phyloP scores from a whole-genome alignment of 1,140 invertebrate species.

The Charaxes varanes region DNA sequence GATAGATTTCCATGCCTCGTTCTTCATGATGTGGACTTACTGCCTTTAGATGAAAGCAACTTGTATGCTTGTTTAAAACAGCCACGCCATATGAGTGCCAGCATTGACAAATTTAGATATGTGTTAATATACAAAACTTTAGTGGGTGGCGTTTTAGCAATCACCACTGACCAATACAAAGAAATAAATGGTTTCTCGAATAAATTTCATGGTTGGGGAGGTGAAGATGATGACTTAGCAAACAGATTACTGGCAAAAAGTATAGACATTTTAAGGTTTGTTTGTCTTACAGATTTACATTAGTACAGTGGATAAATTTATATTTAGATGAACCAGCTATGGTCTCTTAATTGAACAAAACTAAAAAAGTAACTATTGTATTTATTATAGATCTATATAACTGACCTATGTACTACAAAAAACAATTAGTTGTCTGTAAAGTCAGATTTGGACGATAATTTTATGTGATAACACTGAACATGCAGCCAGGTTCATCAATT shows the following conservation, averaged over 20 bases:
- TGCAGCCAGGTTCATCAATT: too few species aligned
- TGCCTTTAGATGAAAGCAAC: conserved; percentile 92
- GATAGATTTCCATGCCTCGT: conserved; percentile 90
- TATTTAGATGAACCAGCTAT: too few species aligned
- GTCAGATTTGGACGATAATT: too few species aligned
- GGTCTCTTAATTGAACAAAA: too few species aligned
- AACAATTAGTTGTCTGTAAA: too few species aligned
- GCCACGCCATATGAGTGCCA: conserved; percentile 94
- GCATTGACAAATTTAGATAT: conserved; percentile 87
- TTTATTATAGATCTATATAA: too few species aligned
- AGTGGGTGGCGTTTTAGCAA: conserved; percentile 85
- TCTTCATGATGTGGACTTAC: conserved; percentile 97
- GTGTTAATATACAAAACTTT: conserved; percentile 83
- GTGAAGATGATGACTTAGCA: conserved; percentile 94
- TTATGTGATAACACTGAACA: too few species aligned
- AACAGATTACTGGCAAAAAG: conserved; percentile 64
- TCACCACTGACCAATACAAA: conserved; percentile 82
- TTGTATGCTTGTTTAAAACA: conserved; percentile 90
- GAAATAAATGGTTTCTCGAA: conserved; percentile 94
- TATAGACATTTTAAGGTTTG: conserved; percentile 38
- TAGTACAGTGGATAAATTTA: too few species aligned
- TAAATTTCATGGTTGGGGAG: conserved; percentile 91
- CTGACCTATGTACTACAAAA: too few species aligned
- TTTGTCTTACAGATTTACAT: background rate
- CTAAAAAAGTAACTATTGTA: too few species aligned